phyloP scores from a whole-genome alignment of 2,888 invertebrate species.

The Cataglyphis albicans region DNA sequence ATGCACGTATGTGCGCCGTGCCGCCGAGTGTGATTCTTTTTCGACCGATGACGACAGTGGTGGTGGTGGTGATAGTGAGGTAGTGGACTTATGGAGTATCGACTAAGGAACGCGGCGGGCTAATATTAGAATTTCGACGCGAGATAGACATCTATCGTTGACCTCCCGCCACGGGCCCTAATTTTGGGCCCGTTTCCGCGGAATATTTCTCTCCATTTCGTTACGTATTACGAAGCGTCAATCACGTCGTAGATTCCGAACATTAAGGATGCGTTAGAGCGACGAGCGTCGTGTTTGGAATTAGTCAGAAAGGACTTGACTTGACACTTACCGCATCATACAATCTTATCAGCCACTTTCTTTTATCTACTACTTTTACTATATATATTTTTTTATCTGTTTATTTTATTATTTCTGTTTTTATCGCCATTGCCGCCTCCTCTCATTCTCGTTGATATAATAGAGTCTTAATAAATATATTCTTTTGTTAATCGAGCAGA shows the following conservation, averaged over 20 bases:
- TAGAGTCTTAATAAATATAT: not conserved
- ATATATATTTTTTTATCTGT: not conserved
- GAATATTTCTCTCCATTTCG: too few species aligned
- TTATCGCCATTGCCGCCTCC: not conserved
- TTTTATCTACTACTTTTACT: not conserved
- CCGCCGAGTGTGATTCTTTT: constrained; percentile 22
- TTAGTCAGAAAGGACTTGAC: constrained; percentile 4
- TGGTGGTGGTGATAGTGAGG: not conserved
- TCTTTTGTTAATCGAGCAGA: not conserved
- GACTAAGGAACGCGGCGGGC: constrained; percentile 66
- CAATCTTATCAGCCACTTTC: not conserved
- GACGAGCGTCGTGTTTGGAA: constrained; percentile 47
- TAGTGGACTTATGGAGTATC: constrained; percentile 62
- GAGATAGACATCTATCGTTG: constrained; percentile 52
- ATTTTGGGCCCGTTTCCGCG: constrained; percentile 3
- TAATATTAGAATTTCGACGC: constrained; percentile 77
- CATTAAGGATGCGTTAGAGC: not conserved
- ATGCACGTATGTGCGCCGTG: constrained; percentile 44
- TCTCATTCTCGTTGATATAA: constrained; percentile 1
- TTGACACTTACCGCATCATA: not conserved
- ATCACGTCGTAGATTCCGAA: not conserved
- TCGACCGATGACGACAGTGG: constrained; percentile 4
- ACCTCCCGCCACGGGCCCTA: constrained; percentile 8
- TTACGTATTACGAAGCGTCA: not conserved
- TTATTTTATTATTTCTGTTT: not conserved